Percentiles rank a stretch among this genome's conserved stretches.
Evolutionary conservation across 2,888 invertebrate genomes (phyloP).

Genomic region (Oligia strigilis): DNA sequence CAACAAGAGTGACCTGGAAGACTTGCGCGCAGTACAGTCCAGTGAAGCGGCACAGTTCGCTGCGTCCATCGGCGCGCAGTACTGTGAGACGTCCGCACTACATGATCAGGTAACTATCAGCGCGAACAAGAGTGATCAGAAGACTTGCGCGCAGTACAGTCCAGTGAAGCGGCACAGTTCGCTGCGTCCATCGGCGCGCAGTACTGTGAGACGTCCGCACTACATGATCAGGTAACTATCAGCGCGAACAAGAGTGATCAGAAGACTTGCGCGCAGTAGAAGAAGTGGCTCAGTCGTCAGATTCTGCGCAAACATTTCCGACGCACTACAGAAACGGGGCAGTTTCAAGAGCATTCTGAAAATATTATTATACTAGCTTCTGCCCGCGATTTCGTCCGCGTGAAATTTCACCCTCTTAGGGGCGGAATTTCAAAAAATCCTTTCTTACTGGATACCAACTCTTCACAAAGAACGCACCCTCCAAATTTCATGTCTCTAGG

Average conservation of each 20-base stretch:
- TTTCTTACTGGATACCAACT: too few relatives aligned
- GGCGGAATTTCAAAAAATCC: too few relatives aligned
- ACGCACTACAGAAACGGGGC: too few relatives aligned
- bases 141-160: constrained; percentile 89
- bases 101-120: constrained; percentile 77
- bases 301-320: too few relatives aligned
- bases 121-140: too few relatives aligned
- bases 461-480: too few relatives aligned
- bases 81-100: constrained; percentile 96
- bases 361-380: too few relatives aligned
- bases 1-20: constrained; percentile 95
- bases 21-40: constrained; percentile 91
- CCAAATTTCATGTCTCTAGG: too few relatives aligned
- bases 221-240: constrained; percentile 83
- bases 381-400: too few relatives aligned
- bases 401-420: too few relatives aligned
- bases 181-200: constrained; percentile 95
- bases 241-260: too few relatives aligned
- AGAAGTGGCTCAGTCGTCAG: constrained; percentile 91
- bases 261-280: constrained; percentile 80
- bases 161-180: constrained; percentile 94
- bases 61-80: constrained; percentile 94
- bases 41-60: constrained; percentile 95
- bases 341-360: too few relatives aligned
- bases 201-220: constrained; percentile 96